Conservation (phyloP, 2,888 invertebrate species). For the Villa cingulata region DNA sequence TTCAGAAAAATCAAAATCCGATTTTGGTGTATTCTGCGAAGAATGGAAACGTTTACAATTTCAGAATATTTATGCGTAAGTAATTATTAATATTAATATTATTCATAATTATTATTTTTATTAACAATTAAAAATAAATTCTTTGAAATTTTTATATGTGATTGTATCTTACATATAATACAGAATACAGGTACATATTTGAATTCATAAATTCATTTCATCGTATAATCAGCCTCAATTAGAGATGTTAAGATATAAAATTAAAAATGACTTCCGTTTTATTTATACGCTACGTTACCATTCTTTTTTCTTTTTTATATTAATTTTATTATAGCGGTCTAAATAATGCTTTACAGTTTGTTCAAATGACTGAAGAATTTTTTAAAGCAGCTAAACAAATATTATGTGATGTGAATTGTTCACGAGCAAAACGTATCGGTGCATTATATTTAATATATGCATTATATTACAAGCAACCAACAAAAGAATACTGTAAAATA, state of each 20-base stretch:
- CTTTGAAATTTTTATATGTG: too few relatives aligned
- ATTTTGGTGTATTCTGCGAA: conserved; percentile 6
- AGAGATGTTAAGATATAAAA: too few relatives aligned
- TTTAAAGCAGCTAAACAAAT: conserved; percentile 3
- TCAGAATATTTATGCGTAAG: conserved; percentile 8
- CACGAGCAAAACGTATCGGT: conserved; percentile 6
- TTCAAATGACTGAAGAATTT: conserved; percentile 9
- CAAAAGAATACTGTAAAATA: conserved; percentile 11
- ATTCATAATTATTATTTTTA: too few relatives aligned
- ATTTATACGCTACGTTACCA: not conserved
- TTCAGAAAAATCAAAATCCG: not conserved
- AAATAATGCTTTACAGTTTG: conserved; percentile 5
- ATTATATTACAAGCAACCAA: conserved; percentile 15
- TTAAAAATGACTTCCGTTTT: too few relatives aligned
- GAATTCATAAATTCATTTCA: too few relatives aligned
- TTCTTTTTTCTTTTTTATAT: too few relatives aligned
- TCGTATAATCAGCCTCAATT: too few relatives aligned
- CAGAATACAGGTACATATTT: too few relatives aligned
- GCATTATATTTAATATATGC: conserved; percentile 13
- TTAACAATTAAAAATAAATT: too few relatives aligned
- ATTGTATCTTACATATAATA: too few relatives aligned
- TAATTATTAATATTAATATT: too few relatives aligned
- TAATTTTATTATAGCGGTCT: conserved; percentile 5
- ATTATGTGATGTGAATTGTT: not conserved
- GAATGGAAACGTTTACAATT: conserved; percentile 8